These are phyloP conservation scores for Holcopasites calliopsidis DNA, from an alignment of 1,140 invertebrate genomes.

Conservation along the genomic window DNA sequence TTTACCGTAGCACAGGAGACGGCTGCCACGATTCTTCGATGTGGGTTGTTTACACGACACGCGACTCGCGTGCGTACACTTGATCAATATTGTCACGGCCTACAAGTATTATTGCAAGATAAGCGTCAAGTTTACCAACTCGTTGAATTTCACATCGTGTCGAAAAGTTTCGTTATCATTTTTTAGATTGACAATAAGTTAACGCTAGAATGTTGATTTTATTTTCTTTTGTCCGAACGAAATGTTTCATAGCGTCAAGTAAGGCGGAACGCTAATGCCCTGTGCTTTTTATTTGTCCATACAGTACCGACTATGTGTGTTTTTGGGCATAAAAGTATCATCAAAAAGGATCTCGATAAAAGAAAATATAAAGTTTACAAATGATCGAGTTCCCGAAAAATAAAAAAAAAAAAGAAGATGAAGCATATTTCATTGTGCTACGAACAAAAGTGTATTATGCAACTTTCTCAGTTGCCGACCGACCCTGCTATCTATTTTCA, in stretches of 20 bases:
- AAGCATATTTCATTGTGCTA: not conserved
- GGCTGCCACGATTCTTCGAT: slow-evolving; percentile 1
- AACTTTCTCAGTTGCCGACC: not conserved
- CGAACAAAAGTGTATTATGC: not conserved
- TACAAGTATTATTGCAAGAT: not conserved
- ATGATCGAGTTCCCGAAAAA: not conserved
- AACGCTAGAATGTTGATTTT: not conserved
- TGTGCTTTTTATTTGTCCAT: too few species aligned
- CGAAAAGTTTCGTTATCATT: not conserved
- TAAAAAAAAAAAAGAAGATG: not conserved
- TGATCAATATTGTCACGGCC: slow-evolving; percentile 10
- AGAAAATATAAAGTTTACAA: not conserved
- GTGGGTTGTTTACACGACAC: slow-evolving; percentile 30
- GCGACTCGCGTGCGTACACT: slow-evolving; percentile 4
- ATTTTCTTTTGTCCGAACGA: not conserved
- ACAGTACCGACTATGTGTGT: too few species aligned
- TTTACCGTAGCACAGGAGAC: slow-evolving; percentile 14
- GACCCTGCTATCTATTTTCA: slow-evolving; percentile 16
- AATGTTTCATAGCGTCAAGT: too few species aligned
- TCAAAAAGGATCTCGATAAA: not conserved
- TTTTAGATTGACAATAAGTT: too few species aligned
- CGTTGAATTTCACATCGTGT: not conserved
- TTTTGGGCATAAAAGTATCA: too few species aligned
- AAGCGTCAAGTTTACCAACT: not conserved
- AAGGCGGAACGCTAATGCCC: too few species aligned